Evolutionary conservation across 1,140 invertebrate genomes (phyloP).

Genomic region (Oscheius sp.): DNA sequence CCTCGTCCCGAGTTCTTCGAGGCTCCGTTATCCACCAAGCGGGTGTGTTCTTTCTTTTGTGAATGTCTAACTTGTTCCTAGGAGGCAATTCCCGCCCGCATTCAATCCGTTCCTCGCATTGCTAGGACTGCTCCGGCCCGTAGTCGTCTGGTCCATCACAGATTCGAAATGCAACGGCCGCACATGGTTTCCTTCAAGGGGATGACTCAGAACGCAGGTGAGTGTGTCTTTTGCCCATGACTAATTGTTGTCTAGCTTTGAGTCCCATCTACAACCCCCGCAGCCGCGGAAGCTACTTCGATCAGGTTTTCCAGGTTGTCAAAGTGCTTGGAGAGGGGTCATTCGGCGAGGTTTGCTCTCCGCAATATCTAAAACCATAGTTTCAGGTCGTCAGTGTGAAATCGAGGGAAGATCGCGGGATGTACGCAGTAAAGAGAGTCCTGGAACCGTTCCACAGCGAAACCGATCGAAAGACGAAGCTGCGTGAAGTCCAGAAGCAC

Average conservation of each 20-base stretch:
- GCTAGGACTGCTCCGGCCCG: background rate
- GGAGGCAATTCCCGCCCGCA: background rate
- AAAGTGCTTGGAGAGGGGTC: conserved; percentile 72
- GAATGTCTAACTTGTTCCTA: background rate
- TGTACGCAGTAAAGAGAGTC: conserved; percentile 73
- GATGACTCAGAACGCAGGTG: background rate
- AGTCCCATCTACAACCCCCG: background rate
- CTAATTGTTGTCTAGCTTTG: background rate
- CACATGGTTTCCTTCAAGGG: background rate
- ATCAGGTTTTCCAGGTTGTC: conserved; percentile 66
- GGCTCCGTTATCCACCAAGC: background rate
- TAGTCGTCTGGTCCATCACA: background rate
- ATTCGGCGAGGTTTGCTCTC: conserved; percentile 70
- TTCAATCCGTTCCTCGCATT: background rate
- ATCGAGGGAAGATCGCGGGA: conserved; percentile 69
- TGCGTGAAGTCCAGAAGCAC: conserved; percentile 73
- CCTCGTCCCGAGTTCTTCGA: too few species aligned
- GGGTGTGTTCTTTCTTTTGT: background rate
- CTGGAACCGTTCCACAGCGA: conserved; percentile 68
- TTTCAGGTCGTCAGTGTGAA: conserved; percentile 68
- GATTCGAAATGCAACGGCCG: background rate
- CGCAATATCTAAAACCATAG: background rate
- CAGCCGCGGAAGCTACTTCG: background rate
- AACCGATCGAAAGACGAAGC: conserved; percentile 67
- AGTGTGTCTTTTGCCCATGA: background rate